A percentile compares a stretch with the other conserved stretches of the same genome.
phyloP scores from a whole-genome alignment of 2,113 vertebrate species.

The Bubo bubo region DNA sequence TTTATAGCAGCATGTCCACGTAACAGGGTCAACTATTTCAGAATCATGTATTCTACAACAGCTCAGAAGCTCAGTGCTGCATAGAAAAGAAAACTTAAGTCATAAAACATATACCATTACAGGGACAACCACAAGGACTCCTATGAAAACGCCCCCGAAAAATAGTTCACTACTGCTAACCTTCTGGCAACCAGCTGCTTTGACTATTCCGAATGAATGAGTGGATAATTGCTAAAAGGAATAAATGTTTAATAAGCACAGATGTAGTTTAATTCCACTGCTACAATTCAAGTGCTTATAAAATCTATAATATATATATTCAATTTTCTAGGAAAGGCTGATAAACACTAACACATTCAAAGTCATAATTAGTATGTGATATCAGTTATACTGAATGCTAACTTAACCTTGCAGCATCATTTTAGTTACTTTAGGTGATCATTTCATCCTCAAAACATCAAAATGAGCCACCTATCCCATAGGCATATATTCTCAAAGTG shows the following conservation, averaged over 20 bases:
- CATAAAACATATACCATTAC: neutral
- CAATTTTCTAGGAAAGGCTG: neutral
- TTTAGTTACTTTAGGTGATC: neutral
- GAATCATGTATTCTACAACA: neutral
- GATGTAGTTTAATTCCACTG: neutral
- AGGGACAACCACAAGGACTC: neutral
- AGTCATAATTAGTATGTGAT: neutral
- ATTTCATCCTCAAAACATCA: neutral
- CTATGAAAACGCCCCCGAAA: neutral
- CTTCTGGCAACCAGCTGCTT: constrained; percentile 59
- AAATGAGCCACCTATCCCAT: neutral
- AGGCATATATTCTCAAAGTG: neutral
- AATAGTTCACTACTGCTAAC: neutral
- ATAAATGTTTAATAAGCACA: constrained; percentile 24
- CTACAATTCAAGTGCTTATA: neutral
- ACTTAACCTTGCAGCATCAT: neutral
- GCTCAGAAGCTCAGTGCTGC: neutral
- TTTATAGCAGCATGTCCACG: neutral
- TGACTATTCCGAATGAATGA: constrained; percentile 37
- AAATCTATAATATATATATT: neutral
- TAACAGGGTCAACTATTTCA: neutral
- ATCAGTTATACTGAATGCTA: neutral
- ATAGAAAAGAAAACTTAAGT: neutral
- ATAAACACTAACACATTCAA: neutral
- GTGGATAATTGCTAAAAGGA: constrained; percentile 33